phyloP scores from a whole-genome alignment of 2,888 invertebrate species.

The Meteorus cinctellus region DNA sequence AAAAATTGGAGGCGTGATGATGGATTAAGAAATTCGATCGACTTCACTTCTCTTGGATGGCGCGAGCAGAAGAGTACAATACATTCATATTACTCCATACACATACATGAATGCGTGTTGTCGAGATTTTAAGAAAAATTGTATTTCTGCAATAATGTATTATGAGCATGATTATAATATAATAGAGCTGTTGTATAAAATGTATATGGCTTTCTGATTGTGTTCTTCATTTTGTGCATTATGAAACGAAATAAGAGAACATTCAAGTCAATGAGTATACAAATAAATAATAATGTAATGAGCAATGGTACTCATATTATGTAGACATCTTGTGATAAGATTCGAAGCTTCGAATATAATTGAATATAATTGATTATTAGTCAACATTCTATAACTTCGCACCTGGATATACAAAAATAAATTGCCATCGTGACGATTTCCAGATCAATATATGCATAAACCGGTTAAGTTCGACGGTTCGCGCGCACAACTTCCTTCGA shows the following conservation, averaged over 20 bases:
- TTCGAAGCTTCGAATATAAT: not conserved
- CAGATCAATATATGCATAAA: too few relatives aligned
- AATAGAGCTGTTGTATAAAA: conserved; percentile 13
- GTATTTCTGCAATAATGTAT: not conserved
- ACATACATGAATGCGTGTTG: not conserved
- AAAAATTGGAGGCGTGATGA: conserved; percentile 54
- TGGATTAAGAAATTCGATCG: conserved; percentile 62
- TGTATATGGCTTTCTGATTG: not conserved
- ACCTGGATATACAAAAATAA: too few relatives aligned
- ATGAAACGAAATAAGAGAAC: not conserved
- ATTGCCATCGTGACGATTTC: too few relatives aligned
- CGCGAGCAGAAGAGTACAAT: conserved; percentile 58
- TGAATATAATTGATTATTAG: not conserved
- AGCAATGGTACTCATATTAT: not conserved
- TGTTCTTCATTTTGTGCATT: not conserved
- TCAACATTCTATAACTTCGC: not conserved
- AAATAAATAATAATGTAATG: not conserved
- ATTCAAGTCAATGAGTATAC: not conserved
- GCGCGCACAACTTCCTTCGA: too few relatives aligned
- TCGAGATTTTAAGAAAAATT: not conserved
- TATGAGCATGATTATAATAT: not conserved
- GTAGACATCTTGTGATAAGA: not conserved
- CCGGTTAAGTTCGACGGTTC: too few relatives aligned
- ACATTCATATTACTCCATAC: not conserved
- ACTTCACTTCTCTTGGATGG: conserved; percentile 64